A percentile compares a stretch with the other conserved stretches of the same genome.
Evolutionary conservation across 2,797 vertebrate genomes (phyloP).

Genomic region (Diglossa cyanea): DNA sequence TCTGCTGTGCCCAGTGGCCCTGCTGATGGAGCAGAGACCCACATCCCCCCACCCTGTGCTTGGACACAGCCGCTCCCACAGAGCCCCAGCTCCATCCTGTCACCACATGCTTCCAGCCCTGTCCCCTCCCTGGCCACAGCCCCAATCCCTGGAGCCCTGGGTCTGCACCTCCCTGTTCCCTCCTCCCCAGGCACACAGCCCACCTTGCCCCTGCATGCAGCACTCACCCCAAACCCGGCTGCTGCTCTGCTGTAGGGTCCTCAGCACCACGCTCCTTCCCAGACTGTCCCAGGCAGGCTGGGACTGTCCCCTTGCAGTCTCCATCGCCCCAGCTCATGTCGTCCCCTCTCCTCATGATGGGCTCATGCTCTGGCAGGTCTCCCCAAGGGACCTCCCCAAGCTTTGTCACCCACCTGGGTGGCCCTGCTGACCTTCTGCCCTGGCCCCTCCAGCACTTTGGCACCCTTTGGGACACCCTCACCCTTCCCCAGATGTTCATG

Average conservation of each 20-base stretch:
- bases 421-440: neutral
- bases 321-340: fast-evolving
- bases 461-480: neutral
- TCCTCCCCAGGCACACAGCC: fast-evolving
- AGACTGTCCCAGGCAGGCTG: neutral
- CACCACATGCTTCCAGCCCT: neutral
- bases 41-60: fast-evolving
- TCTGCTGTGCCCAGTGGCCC: no score
- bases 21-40: neutral
- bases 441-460: neutral
- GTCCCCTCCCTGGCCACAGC: fast-evolving
- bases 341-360: neutral
- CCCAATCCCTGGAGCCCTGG: fast-evolving
- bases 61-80: fast-evolving
- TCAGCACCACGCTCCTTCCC: fast-evolving
- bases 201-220: fast-evolving
- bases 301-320: neutral
- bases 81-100: neutral
- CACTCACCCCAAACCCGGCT: neutral
- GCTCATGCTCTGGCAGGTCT: neutral
- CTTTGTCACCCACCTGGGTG: neutral
- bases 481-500: neutral
- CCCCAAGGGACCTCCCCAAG: neutral
- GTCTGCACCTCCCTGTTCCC: no score
- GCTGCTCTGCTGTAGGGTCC: fast-evolving